phyloP scores from a whole-genome alignment of 2,888 invertebrate genomes.

The Gisinianus flammeolus region DNA sequence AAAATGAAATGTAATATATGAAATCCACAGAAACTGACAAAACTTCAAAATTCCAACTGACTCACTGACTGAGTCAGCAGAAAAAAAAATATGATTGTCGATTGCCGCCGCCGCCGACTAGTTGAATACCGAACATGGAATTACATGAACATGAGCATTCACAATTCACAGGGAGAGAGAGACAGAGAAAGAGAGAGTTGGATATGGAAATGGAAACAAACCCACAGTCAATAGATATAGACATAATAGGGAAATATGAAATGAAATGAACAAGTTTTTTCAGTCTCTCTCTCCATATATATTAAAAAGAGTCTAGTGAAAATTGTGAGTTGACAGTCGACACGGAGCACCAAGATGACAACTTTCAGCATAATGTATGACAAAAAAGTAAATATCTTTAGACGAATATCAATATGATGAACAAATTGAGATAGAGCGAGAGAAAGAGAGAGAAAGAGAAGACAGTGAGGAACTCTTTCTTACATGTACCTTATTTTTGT shows the following conservation, averaged over 20 bases:
- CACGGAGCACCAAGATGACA: background rate
- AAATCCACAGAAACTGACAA: background rate
- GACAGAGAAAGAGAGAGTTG: background rate
- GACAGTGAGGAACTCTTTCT: background rate
- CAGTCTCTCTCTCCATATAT: too few species aligned
- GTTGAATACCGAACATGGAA: too few species aligned
- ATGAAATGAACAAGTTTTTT: too few species aligned
- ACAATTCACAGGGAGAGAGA: background rate
- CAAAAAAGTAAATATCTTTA: background rate
- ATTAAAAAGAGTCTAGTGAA: too few species aligned
- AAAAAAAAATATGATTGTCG: background rate
- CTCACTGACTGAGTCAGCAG: slow-evolving; percentile 5
- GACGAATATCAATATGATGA: background rate
- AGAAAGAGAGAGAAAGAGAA: background rate
- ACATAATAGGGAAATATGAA: too few species aligned
- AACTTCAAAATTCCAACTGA: background rate
- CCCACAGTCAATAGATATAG: too few species aligned
- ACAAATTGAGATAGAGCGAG: background rate
- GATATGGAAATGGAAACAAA: background rate
- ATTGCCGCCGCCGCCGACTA: too few species aligned
- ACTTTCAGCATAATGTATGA: slow-evolving; percentile 15
- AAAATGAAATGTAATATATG: background rate
- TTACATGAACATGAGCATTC: too few species aligned
- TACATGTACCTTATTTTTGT: too few species aligned
- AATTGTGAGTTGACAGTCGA: too few species aligned